phyloP scores from a whole-genome alignment of 2,113 vertebrate species.

The Plecotus auritus region DNA sequence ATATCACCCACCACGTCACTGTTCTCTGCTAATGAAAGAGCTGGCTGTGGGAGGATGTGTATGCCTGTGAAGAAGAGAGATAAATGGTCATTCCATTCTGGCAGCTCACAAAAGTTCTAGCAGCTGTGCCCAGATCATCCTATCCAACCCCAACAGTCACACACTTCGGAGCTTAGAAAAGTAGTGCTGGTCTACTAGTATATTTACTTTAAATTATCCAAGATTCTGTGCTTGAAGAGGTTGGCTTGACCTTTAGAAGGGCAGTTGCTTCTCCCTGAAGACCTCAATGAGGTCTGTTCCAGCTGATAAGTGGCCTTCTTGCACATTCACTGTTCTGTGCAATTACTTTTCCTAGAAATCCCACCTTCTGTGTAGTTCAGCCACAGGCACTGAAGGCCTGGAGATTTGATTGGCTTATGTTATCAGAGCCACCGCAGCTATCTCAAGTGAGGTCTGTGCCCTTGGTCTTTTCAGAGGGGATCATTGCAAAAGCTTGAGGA shows the following conservation, averaged over 20 bases:
- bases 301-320: background rate
- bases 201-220: background rate
- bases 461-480: background rate
- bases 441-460: fast-evolving
- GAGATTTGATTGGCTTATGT: background rate
- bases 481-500: background rate
- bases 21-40: background rate
- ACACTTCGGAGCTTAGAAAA: background rate
- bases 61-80: background rate
- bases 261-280: background rate
- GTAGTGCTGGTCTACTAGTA: background rate
- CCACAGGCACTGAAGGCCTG: background rate
- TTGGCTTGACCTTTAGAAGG: background rate
- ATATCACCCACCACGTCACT: background rate
- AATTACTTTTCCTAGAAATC: background rate
- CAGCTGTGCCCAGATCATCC: fast-evolving
- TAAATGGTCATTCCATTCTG: background rate
- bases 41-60: background rate
- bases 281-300: background rate
- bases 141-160: background rate
- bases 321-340: background rate
- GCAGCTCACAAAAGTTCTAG: background rate
- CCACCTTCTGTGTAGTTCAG: background rate
- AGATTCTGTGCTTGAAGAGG: background rate
- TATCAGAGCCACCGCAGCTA: background rate